These are phyloP conservation scores for Chanos chanos DNA, from an alignment of 2,797 vertebrate genomes.

Conservation along the genomic window DNA sequence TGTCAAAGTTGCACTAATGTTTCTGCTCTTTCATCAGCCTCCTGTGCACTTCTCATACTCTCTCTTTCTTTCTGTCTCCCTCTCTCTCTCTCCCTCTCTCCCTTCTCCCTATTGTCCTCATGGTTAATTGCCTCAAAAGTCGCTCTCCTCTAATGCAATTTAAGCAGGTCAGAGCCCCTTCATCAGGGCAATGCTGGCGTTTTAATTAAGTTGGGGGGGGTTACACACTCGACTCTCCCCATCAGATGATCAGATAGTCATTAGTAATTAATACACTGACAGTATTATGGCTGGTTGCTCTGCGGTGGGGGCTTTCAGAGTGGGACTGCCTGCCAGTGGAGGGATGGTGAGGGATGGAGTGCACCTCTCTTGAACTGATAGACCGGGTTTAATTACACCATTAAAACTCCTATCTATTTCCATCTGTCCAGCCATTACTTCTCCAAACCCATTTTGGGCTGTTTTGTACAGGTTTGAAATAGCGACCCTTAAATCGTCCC, in stretches of 20 bases:
- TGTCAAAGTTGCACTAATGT: no score
- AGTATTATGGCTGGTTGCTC: slow-evolving; percentile 53
- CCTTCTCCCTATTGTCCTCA: slow-evolving; percentile 37
- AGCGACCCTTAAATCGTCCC: slow-evolving; percentile 66
- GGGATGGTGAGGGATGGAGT: slow-evolving; percentile 36
- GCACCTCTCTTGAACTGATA: slow-evolving; percentile 14
- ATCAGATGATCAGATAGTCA: slow-evolving; percentile 70
- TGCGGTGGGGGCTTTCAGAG: slow-evolving; percentile 13
- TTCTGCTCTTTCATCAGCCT: slow-evolving; percentile 17
- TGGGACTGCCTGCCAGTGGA: slow-evolving; percentile 31
- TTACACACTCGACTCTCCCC: slow-evolving; percentile 63
- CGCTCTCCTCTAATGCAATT: slow-evolving; percentile 81
- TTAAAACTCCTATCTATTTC: slow-evolving; percentile 72
- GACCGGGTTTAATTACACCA: slow-evolving; percentile 69
- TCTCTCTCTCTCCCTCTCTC: slow-evolving; percentile 5
- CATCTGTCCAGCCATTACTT: slow-evolving; percentile 70
- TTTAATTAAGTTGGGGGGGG: slow-evolving; percentile 79
- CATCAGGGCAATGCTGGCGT: slow-evolving; percentile 84
- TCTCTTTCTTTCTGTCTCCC: slow-evolving; percentile 29
- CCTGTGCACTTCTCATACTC: slow-evolving; percentile 26
- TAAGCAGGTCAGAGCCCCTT: slow-evolving; percentile 80
- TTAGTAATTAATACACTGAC: slow-evolving; percentile 83
- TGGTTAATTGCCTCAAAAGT: slow-evolving; percentile 90
- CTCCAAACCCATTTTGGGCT: slow-evolving; percentile 62
- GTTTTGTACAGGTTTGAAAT: slow-evolving; percentile 62